Base-by-base conservation (phyloP, 23 tunicate genomes). In the Oikopleura dioica region DNA sequence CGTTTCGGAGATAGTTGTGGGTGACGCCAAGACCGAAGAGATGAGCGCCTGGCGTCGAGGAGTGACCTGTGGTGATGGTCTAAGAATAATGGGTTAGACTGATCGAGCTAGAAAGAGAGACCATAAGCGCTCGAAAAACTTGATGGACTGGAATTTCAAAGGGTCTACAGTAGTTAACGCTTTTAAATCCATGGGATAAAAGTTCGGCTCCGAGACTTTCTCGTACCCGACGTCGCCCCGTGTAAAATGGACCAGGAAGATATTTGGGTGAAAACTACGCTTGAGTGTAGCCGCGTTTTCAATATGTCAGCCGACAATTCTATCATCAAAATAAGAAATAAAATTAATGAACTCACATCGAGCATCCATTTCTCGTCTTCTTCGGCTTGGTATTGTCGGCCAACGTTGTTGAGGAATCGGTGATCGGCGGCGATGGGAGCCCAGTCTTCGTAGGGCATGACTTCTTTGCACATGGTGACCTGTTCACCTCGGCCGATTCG, bases 371-470 rank as follows among this genome's bases (percentile, higher is more conserved):
- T 4, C 26, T 63, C 72, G 33, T 63, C 72, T 31, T 12, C 26
- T 63, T 63, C 72, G 29, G 72, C 72, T 23, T 2, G 29, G 33
- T 12, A 28, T 63, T 63, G 72, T 63, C 72, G 29, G 29, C 72
- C 72, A 28, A 31, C 26, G 16, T 23, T 31, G 72, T 63, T 16
- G 33, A 28, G 2, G 33, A 12, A 63, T 16, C 33, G 30, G 33
- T 63, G 72, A 28, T 63, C 72, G 33, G 72, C 72, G 29, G 72
- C 16, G 72, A 63, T 63, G 16, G 72, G 72, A 12, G 72, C 16
- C 72, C 72, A 63, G 16, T 63, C 30, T 63, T 63, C 72, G 33
- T 63, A 63, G 2, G 72, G 72, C 4, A 63, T 23, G 33, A 31
- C 26, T 24, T 63, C 72, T 28, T 63, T 63, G 30, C 72, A 28